Evolutionary conservation across 1,140 invertebrate genomes (phyloP), one percentile per base, ranked within the genome.

Genomic region (Harpegnathos saltator): DNA sequence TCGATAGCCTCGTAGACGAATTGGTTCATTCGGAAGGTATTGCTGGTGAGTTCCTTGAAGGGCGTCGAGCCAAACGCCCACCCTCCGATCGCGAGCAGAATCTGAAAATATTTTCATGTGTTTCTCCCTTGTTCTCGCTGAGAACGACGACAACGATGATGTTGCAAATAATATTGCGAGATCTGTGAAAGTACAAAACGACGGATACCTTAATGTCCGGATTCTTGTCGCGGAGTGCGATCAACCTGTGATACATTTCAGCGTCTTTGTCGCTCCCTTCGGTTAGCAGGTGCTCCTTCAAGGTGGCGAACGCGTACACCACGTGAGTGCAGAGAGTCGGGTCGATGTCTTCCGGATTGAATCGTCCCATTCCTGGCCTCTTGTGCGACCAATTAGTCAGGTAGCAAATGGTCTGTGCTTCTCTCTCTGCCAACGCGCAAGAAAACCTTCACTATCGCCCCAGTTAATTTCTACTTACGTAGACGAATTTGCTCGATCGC

Each of bases 1-100:
- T 98, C 98, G 56, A 99, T 98, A 5, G 98, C 97, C 90, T 98
- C 97, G 90, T 98, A 98, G 3, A 98, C 98, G 90, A 99, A 99
- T 90, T 98, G 97, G 91, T 98, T 98, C 97, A 98, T 98, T 50
- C 98, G 95, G 95, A 98, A 98, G 2, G 97, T 96, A 90, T 98
- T 98, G 54, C 97, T 97, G 0, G 98, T 98, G 1, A 99, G 95
- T 93, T 98, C 97, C 94, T 98, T 98, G 95, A 99, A 99, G 3
- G 98, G 98, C 0, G 97, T 98, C 0, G 97, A 98, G 15, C 98
- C 98, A 89, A 98, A 98, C 17, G 97, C 98, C 98, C 98, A 99
- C 4, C 98, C 98, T 65, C 98, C 98, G 66, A 99, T 98, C 3
- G 98, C 98, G 48, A 99, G 93, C 1, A 99, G 93, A 75, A 99